A percentile compares a stretch with the other conserved stretches of the same genome.
These are phyloP conservation scores for Merops nubicus DNA, from an alignment of 2,113 vertebrate genomes.

Conservation along the genomic window DNA sequence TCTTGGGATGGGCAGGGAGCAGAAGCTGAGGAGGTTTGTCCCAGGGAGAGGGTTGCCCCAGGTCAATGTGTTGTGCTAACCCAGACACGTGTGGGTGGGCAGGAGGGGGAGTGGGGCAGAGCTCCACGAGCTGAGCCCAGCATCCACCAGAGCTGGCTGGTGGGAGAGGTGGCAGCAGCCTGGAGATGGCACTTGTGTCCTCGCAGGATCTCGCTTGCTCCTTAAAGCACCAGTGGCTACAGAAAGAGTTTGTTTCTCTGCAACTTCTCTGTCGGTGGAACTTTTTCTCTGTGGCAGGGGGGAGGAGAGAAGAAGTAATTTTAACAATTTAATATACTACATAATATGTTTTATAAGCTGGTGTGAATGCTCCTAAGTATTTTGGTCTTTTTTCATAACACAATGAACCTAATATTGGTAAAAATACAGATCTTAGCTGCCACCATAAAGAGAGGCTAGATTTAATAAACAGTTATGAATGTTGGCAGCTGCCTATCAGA, in stretches of 20 bases:
- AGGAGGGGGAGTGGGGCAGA: not conserved
- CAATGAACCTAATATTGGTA: constrained; percentile 83
- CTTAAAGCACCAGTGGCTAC: not conserved
- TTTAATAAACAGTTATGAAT: constrained; percentile 86
- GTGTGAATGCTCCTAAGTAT: constrained; percentile 78
- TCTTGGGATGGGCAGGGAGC: not conserved
- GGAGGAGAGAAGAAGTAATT: constrained; percentile 76
- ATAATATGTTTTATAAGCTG: constrained; percentile 81
- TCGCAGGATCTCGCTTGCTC: not conserved
- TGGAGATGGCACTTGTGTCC: not conserved
- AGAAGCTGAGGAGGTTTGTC: not conserved
- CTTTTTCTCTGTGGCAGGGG: constrained; percentile 62
- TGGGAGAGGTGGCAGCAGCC: not conserved
- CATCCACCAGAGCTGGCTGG: fast-evolving
- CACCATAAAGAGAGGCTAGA: constrained; percentile 77
- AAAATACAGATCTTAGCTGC: constrained; percentile 81
- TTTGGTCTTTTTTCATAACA: constrained; percentile 83
- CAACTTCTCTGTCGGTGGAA: constrained; percentile 64
- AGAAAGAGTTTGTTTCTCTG: not conserved
- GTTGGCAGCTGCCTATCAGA: constrained; percentile 85
- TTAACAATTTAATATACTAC: constrained; percentile 84
- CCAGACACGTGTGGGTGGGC: not conserved
- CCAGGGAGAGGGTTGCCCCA: not conserved
- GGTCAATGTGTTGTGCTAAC: not conserved
- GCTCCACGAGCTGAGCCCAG: not conserved